Evolutionary conservation across 53 echinoderm and acorn worm genomes (phyloP), one percentile per base, ranked within the genome.

Genomic region (Echinarachnius parma): DNA sequence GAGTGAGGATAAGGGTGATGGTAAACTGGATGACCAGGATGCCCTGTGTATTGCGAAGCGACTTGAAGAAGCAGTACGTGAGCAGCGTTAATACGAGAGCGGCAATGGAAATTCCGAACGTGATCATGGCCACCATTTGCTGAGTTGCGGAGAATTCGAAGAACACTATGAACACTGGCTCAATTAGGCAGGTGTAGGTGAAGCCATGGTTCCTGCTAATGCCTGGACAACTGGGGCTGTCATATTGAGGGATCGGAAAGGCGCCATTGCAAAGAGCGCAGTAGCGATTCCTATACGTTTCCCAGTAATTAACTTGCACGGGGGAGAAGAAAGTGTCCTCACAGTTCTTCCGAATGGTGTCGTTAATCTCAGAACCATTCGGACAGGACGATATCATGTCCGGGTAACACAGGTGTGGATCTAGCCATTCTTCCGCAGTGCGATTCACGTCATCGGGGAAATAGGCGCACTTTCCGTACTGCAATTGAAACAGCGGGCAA

Each of bases 21-120:
- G 46, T 46, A 28, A 65, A 65, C 28, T 65, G 65, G 46, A 65
- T 65, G 14, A 65, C 65, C 7, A 65, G 46, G 28, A 65, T 28
- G 15, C 65, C 65, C 16, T 65, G 65, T 11, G 28, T 25, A 29
- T 65, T 65, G n/a, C 65, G 45, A 2, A 65, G 28, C 3, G 32
- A 45, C 3, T 4, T 46, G 65, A 65, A 65, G 27, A 65, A 3
- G 46, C 46, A 46, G 26, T 65, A 65, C 5, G 65, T 65, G 46
- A 65, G 0, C 9, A 65, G 28, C 9, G 65, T 65, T 0, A 65
- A 0, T 3, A 5, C 16, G 13, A 65, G 28, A 46, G 65, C 65
- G 4, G 47, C 65, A 15, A 45, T 46, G 9, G 65, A 65, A n/a
- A 65, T 28, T 3, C 65, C 65, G 28, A 65, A 65, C 14, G 46